Conservation (phyloP, 2,797 vertebrate species). For the Moxostoma hubbsi region DNA sequence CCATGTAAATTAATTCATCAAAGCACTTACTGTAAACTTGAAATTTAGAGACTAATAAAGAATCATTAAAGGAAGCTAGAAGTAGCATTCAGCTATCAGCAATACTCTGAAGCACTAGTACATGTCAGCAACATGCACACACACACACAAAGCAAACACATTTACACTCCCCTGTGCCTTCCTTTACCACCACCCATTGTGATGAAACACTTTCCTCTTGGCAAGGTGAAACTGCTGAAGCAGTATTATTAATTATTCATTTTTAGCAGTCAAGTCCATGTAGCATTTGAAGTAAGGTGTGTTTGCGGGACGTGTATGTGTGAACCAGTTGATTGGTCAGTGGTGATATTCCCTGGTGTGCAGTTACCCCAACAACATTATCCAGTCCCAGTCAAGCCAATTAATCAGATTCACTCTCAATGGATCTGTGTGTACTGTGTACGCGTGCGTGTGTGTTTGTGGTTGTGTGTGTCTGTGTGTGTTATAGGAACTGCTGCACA, state of each 20-base stretch:
- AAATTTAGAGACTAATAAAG: too few species aligned
- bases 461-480: too few species aligned
- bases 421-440: neutral
- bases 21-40: too few species aligned
- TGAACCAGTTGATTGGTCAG: neutral
- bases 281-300: neutral
- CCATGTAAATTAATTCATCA: too few species aligned
- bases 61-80: neutral
- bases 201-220: slow-evolving; percentile 36
- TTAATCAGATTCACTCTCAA: slow-evolving; percentile 27
- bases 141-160: slow-evolving; percentile 30
- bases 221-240: slow-evolving; percentile 45
- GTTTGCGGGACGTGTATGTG: neutral
- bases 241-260: slow-evolving; percentile 37
- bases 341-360: slow-evolving; percentile 19
- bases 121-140: neutral
- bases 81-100: slow-evolving; percentile 7
- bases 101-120: neutral
- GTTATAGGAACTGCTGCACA: too few species aligned
- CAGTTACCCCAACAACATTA: slow-evolving; percentile 3
- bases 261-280: neutral
- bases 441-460: neutral
- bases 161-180: slow-evolving; percentile 7
- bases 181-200: slow-evolving; percentile 18
- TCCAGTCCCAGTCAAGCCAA: slow-evolving; percentile 7